These are phyloP conservation scores for Myoxocephalus aenaeus DNA, from an alignment of 2,797 vertebrate species.

Conservation along the genomic window DNA sequence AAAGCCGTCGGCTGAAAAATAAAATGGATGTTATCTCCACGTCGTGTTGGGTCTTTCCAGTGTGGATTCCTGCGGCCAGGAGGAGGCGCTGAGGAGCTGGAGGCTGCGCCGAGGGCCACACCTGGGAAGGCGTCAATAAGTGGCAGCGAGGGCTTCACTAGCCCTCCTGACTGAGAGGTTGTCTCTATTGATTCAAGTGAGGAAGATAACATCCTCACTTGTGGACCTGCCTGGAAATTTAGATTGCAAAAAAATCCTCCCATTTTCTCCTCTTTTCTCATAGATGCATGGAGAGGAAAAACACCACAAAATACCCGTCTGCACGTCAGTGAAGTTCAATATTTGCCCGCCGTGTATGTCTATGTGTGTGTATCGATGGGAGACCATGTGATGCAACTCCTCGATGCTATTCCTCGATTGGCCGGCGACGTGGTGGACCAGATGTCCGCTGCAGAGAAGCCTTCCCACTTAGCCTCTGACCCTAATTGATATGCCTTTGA, in stretches of 20 bases:
- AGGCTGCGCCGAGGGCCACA: slow-evolving; percentile 29
- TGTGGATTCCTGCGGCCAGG: slow-evolving; percentile 26
- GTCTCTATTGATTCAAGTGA: slow-evolving; percentile 62
- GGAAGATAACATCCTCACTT: slow-evolving; percentile 61
- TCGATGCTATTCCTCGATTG: too few species aligned
- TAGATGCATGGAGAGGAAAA: background rate
- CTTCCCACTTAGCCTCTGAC: slow-evolving; percentile 39
- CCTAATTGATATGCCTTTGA: slow-evolving; percentile 13
- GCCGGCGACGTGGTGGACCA: slow-evolving; percentile 27
- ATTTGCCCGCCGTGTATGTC: slow-evolving; percentile 20
- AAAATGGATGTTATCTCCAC: slow-evolving; percentile 6
- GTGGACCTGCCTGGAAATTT: slow-evolving; percentile 39
- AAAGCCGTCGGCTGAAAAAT: slow-evolving; percentile 24
- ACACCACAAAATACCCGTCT: too few species aligned
- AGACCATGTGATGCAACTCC: slow-evolving; percentile 63
- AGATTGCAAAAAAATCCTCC: slow-evolving; percentile 5
- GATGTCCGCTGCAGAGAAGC: slow-evolving; percentile 31
- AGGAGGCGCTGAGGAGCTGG: slow-evolving; percentile 38
- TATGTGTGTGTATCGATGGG: slow-evolving; percentile 62
- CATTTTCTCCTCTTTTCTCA: slow-evolving; percentile 16
- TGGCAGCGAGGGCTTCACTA: slow-evolving; percentile 49
- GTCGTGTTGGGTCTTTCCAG: slow-evolving; percentile 11
- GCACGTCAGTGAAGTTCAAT: too few species aligned
- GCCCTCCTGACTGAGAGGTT: slow-evolving; percentile 61
- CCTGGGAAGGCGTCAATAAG: slow-evolving; percentile 66